These are phyloP conservation scores for Trichoplax adhaerens DNA, from an alignment of 37 sponge, comb jelly and placozoan species.

Conservation along the genomic window DNA sequence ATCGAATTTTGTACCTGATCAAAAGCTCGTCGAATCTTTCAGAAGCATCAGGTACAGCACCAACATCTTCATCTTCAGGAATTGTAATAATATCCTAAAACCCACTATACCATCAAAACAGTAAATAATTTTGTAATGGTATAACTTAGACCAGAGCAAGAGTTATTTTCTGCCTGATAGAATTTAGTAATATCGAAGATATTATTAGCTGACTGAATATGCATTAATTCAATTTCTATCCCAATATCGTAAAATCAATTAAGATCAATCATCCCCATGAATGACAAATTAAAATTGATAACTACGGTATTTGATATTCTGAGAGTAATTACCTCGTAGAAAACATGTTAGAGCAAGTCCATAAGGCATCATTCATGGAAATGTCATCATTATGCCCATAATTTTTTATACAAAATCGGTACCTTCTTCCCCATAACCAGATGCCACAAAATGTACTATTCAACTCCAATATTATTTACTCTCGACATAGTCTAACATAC, in stretches of 20 bases:
- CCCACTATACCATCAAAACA: too few relatives aligned
- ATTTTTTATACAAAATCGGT: too few relatives aligned
- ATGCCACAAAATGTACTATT: not conserved
- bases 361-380: slow-evolving; percentile 75
- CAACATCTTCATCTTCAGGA: slow-evolving; percentile 47
- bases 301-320: too few relatives aligned
- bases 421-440: not conserved
- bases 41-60: slow-evolving; percentile 48
- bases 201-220: slow-evolving; percentile 34
- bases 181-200: slow-evolving; percentile 47
- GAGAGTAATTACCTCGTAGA: slow-evolving; percentile 36
- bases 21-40: slow-evolving; percentile 83
- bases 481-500: not conserved
- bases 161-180: slow-evolving; percentile 37
- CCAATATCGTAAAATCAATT: slow-evolving; percentile 45
- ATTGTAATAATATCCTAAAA: slow-evolving; percentile 39
- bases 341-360: slow-evolving; percentile 86
- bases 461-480: not conserved
- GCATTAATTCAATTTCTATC: slow-evolving; percentile 77
- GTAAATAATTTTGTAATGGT: too few relatives aligned
- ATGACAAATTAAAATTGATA: too few relatives aligned
- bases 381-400: slow-evolving; percentile 5
- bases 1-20: slow-evolving; percentile 20
- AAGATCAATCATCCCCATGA: slow-evolving; percentile 5
- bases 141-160: not conserved